These are phyloP conservation scores for Anolis carolinensis DNA, from an alignment of 2,113 vertebrate genomes.

Conservation along the genomic window DNA sequence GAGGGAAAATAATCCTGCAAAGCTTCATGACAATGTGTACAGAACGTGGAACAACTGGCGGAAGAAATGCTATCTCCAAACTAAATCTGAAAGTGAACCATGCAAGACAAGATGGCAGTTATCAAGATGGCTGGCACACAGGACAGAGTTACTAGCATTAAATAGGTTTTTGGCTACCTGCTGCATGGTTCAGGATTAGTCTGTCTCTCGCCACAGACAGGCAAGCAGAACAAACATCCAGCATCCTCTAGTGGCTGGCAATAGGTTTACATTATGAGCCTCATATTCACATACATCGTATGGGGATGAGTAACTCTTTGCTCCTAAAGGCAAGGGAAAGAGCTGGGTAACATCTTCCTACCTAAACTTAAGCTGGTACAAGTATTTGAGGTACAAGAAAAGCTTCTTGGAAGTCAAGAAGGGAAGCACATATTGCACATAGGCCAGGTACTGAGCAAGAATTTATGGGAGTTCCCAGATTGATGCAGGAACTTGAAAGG, in stretches of 20 bases:
- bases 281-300: neutral
- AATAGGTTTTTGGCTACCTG: constrained; percentile 1
- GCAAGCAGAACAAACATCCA: neutral
- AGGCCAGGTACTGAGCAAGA: neutral
- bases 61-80: neutral
- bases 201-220: neutral
- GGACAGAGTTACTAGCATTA: neutral
- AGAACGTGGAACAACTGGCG: neutral
- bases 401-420: neutral
- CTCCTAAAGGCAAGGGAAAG: neutral
- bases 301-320: too few relatives aligned
- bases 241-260: neutral
- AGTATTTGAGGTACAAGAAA: neutral
- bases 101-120: neutral
- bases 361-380: neutral
- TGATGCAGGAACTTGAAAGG: neutral
- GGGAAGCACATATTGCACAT: neutral
- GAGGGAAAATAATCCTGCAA: neutral
- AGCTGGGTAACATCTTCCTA: neutral
- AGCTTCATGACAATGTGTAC: neutral
- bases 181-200: neutral
- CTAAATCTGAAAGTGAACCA: neutral
- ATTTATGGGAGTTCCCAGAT: neutral
- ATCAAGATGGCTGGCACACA: neutral
- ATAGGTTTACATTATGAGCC: too few relatives aligned